Evolutionary conservation across 1,140 invertebrate species (phyloP), one percentile per base, ranked within the genome.

Genomic region (Belonocnema kinseyi): DNA sequence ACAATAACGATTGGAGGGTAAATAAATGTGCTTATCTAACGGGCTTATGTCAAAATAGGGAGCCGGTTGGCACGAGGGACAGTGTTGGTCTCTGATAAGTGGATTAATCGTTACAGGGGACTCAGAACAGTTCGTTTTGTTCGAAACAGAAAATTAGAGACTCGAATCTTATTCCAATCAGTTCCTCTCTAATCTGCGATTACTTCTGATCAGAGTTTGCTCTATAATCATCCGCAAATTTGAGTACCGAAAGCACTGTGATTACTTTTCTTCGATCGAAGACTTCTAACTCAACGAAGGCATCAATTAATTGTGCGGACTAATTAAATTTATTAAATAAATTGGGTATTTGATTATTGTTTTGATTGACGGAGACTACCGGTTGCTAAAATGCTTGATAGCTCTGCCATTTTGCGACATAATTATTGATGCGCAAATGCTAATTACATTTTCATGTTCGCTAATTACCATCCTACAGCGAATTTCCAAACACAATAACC

Each of bases 11-110:
- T 66, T 66, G 26, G 61, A 61, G 33, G 26, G 61, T 16, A 66
- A 66, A 66, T 66, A 66, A 66, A 66, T 66, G 58, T 66, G 40
- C 33, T 66, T 66, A 66, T 66, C 26, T 66, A 66, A 66, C 26
- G 7, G 40, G 61, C 61, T 66, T 66, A 66, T 40, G 13, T 58
- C 12, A 7, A 26, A 26, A 46, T 46, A 46, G 17, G 10, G 4
- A 26, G 56, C 19, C 56, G 56, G 3, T 58, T 14, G 7, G 17
- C 10, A 21, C 56, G 19, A 66, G 61, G 61, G 61, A 40, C 26
- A 66, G 61, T 66, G 61, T 66, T 66, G 26, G 33, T 40, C 61
- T 40, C 26, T 33, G 61, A 66, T 40, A 66, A 66, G 61, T 66
- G 61, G 61, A 66, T 66, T 66, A 66, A 66, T 66, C 16, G 33